Evolutionary conservation across 1,140 invertebrate species (phyloP), one percentile per base, ranked within the genome.

Genomic region (Nasonia giraulti): DNA sequence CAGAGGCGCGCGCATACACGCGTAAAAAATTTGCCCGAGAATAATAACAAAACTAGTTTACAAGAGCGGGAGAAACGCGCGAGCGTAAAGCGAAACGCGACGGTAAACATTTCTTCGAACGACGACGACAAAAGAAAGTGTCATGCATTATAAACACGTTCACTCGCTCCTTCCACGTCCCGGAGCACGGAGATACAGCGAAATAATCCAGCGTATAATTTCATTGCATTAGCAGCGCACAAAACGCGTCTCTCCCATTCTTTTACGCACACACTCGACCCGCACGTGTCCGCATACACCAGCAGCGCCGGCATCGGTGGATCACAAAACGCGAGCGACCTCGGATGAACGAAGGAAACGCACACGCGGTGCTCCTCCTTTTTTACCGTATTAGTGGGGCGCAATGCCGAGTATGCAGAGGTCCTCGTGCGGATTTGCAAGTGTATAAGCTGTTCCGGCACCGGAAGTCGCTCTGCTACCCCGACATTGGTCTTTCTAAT

Each of bases 11-110:
- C 20, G 12, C 17, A 55, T 55, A 55, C 17, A 17, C 17, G 17
- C 2, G 17, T 55, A 62, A 62, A 62, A 62, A 62, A 62, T n/a
- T 62, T 62, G 55, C 20, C 7, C 17, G 5, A 20, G 55, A 62
- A 62, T 62, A 62, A 62, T 62, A n/a, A n/a, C 55, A n/a, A 62
- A 62, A 62, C 55, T 62, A 62, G 55, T 62, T 62, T 62, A 62
- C 55, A n/a, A n/a, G 55, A n/a, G 5, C 20, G 20, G 17, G 55
- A n/a, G 20, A 62, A 7, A 62, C 55, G 17, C 3, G 55, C 55
- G 33, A 37, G 33, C 55, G 17, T 55, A 55, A 62, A 62, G 55
- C 2, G 55, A 62, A 27, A n/a, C 20, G 55, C 55, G 55, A 62
- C 3, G 0, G 55, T 17, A 55, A 55, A 55, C 50, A 55, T 55